These are phyloP conservation scores for Punctoribates punctum DNA, from an alignment of 2,888 invertebrate genomes.

Conservation along the genomic window DNA sequence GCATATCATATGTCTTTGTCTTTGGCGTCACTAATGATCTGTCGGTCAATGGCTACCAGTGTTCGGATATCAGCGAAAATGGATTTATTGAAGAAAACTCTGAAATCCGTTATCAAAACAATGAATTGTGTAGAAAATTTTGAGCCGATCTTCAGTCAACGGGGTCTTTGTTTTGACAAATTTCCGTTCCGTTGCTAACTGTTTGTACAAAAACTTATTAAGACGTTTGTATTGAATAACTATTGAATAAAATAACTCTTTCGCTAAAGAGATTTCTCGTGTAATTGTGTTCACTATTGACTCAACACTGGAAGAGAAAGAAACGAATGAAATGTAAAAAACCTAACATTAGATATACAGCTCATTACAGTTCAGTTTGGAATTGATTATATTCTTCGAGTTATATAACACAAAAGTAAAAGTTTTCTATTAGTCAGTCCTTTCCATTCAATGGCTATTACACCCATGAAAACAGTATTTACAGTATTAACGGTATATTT, in stretches of 20 bases:
- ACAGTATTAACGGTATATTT: background rate
- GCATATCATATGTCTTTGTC: conserved; percentile 23
- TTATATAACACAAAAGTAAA: background rate
- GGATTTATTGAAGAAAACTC: background rate
- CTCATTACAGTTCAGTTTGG: conserved; percentile 4
- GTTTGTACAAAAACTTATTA: conserved; percentile 3
- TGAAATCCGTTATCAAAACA: background rate
- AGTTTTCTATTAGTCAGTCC: conserved; percentile 8
- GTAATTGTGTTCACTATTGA: conserved; percentile 14
- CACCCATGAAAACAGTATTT: background rate
- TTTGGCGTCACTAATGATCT: conserved; percentile 12
- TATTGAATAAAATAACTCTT: conserved; percentile 24
- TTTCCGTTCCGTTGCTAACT: background rate
- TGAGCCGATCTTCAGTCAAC: background rate
- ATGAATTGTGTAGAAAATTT: background rate
- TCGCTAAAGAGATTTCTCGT: conserved; percentile 17
- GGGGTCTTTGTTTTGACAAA: background rate
- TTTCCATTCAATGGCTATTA: background rate
- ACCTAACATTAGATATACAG: conserved; percentile 30
- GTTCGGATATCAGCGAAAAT: background rate
- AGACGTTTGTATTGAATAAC: conserved; percentile 1
- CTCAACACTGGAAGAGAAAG: background rate
- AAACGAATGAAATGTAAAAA: background rate
- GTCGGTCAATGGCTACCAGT: background rate
- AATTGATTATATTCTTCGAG: background rate